These are phyloP conservation scores for Calameuta pallipes DNA, from an alignment of 2,888 invertebrate genomes.

Conservation along the genomic window DNA sequence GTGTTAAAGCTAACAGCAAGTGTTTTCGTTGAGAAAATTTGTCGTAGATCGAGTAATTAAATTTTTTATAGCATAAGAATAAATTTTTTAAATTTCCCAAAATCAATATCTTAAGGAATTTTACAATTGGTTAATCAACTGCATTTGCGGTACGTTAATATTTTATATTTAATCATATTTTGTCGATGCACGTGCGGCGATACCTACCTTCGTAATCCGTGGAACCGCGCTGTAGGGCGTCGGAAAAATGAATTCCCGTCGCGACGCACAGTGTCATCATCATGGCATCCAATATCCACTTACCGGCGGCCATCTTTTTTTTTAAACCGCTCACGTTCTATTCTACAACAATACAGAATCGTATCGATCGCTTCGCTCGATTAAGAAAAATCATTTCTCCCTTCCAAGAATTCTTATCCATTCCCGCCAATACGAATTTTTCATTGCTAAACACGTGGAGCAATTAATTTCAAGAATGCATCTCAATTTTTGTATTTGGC, in stretches of 20 bases:
- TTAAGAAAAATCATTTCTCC: neutral
- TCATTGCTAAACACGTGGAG: neutral
- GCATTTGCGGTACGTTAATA: too few species aligned
- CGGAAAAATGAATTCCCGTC: slow-evolving; percentile 24
- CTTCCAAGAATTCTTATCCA: neutral
- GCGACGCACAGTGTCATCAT: slow-evolving; percentile 26
- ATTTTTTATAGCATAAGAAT: too few species aligned
- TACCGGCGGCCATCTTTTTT: neutral
- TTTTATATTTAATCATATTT: too few species aligned
- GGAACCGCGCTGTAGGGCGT: slow-evolving; percentile 36
- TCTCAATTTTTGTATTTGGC: neutral
- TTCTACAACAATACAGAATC: neutral
- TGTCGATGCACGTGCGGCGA: neutral
- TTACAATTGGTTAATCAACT: too few species aligned
- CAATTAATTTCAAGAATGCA: neutral
- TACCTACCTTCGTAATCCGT: slow-evolving; percentile 47
- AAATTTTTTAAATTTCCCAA: too few species aligned
- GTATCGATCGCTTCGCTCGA: neutral
- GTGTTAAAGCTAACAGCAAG: neutral
- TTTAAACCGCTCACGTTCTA: neutral
- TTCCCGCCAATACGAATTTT: neutral
- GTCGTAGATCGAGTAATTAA: too few species aligned
- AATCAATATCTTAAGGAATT: too few species aligned
- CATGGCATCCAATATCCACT: neutral
- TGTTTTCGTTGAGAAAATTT: too few species aligned